Evolutionary conservation across 2,113 vertebrate genomes (phyloP).

Genomic region (Phoxinus phoxinus): DNA sequence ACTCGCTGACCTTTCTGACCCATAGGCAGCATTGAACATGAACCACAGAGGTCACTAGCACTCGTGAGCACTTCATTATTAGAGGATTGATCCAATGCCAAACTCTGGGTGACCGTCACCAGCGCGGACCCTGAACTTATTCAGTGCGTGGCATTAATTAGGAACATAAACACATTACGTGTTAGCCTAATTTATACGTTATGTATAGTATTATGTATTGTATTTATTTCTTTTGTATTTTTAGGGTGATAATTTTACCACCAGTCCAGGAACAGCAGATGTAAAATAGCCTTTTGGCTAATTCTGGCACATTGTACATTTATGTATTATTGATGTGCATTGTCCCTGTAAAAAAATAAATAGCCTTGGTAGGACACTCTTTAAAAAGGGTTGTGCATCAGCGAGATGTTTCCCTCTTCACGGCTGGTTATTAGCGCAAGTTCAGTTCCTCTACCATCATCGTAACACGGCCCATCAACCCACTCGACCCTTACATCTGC

Average conservation of each 20-base stretch:
- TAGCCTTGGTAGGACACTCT: background rate
- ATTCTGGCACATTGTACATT: too few species aligned
- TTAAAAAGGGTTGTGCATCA: background rate
- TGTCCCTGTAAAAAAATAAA: too few species aligned
- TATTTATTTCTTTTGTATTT: too few species aligned
- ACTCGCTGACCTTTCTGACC: background rate
- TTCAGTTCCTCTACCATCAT: background rate
- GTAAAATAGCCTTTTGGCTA: too few species aligned
- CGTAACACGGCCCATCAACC: background rate
- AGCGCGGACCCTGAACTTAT: background rate
- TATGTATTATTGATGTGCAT: too few species aligned
- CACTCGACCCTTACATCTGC: constrained; percentile 1
- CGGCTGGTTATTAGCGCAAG: background rate
- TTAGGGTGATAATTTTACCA: too few species aligned
- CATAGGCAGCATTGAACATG: background rate
- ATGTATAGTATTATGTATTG: too few species aligned
- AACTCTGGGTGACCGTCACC: background rate
- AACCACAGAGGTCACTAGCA: background rate
- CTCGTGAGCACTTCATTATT: background rate
- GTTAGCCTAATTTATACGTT: too few species aligned
- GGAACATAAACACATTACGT: background rate
- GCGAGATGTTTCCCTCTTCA: background rate
- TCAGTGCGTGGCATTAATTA: constrained; percentile 7
- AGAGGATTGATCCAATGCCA: background rate
- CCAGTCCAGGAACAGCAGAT: too few species aligned